These are phyloP conservation scores for Drosophila bipectinata DNA, from an alignment of 1,140 invertebrate genomes.

Conservation along the genomic window DNA sequence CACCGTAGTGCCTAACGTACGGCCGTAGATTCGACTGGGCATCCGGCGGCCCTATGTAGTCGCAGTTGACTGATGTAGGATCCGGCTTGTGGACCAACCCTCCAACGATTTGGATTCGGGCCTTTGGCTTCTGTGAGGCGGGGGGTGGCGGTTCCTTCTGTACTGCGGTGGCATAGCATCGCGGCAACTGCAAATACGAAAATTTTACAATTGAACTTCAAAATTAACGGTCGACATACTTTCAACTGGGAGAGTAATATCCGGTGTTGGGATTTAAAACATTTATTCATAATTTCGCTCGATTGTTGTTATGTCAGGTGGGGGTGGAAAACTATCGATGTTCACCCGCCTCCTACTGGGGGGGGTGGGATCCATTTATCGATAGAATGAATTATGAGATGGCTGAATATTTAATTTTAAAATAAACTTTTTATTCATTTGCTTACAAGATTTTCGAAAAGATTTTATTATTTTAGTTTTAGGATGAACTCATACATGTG, in stretches of 20 bases:
- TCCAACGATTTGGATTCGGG: constrained; percentile 6
- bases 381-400: background rate
- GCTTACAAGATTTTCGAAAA: too few species aligned
- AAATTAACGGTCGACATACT: constrained; percentile 6
- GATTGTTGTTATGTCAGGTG: constrained; percentile 39
- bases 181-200: constrained; percentile 14
- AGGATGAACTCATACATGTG: too few species aligned
- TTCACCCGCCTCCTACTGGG: background rate
- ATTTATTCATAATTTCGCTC: constrained; percentile 29
- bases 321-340: constrained; percentile 6
- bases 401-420: background rate
- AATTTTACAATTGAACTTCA: background rate
- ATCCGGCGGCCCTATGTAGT: constrained; percentile 91
- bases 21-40: constrained; percentile 90
- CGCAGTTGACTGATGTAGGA: constrained; percentile 72
- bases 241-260: constrained; percentile 15
- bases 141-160: constrained; percentile 24
- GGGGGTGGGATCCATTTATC: background rate
- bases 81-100: constrained; percentile 65
- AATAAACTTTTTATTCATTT: too few species aligned
- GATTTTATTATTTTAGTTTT: too few species aligned
- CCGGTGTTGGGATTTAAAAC: constrained; percentile 4
- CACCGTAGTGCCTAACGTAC: constrained; percentile 87
- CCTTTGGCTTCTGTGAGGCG: constrained; percentile 6
- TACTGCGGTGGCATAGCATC: constrained; percentile 37